Evolutionary conservation across 2,113 vertebrate species (phyloP), one percentile per base, ranked within the genome.

Genomic region (Rissa tridactyla): DNA sequence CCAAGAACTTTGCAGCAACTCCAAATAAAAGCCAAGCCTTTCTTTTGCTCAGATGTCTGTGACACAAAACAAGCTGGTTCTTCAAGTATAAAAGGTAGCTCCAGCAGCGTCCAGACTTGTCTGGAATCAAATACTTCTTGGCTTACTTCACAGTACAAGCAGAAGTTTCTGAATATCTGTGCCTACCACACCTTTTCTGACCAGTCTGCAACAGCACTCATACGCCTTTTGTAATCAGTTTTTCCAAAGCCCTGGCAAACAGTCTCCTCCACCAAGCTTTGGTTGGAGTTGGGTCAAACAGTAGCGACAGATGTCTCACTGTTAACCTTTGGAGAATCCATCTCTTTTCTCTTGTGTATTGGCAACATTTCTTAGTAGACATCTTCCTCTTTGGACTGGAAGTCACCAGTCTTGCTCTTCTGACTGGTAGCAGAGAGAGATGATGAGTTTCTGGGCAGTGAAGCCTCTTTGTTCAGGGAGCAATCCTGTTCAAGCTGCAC

Each of bases 171-270:
- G 47, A 51, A n/a, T 10, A 69, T 6, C 20, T 44, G n/a, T 79
- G 36, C 44, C 49, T 80, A 60, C 25, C 64, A 68, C 49, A 69
- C 44, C 46, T 69, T 73, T 60, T 65, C 61, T 38, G 47, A 55
- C 7, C 27, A 80, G 51, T 70, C 34, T 19, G 40, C 26, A 71
- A 13, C 19, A 23, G 19, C 4, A 47, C 36, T 27, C 11, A 8
- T 3, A 42, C 8, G 55, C 18, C 11, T 47, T 27, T 22, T 29
- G 21, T 15, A 90, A 62, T 6, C 0, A 1, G 3, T 14, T 49
- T 81, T 77, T 62, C 55, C 27, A 49, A 15, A 32, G 17, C 19
- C 66, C 55, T 8, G 32, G 49, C 68, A 82, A 87, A 70, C 13
- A 6, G 51, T 47, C 16, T 46, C 3, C 18, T 51, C 11, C 36